Evolutionary conservation across 2,797 vertebrate species (phyloP).

Genomic region (Amblyopsis hoosieri): DNA sequence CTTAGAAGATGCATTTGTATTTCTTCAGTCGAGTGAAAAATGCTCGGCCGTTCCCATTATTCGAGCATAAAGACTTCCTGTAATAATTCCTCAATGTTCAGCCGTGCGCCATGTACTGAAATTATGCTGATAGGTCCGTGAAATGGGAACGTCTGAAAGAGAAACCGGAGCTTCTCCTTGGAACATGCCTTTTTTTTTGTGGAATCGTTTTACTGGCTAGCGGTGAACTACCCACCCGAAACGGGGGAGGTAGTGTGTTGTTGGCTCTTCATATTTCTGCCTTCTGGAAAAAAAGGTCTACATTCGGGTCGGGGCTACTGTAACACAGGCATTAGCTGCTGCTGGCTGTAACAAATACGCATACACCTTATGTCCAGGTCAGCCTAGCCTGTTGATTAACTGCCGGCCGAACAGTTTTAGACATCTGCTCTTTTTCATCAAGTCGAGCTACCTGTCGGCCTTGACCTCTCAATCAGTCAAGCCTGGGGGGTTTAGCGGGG

Average conservation of each 20-base stretch:
- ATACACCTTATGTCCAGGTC: constrained; percentile 42
- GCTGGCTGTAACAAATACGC: constrained; percentile 57
- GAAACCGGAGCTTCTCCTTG: constrained; percentile 19
- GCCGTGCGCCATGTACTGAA: constrained; percentile 8
- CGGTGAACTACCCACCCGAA: constrained; percentile 9
- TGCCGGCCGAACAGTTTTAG: constrained; percentile 67
- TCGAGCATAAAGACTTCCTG: constrained; percentile 17
- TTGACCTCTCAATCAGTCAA: constrained; percentile 61
- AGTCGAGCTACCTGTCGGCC: constrained; percentile 24
- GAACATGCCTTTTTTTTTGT: constrained; percentile 19
- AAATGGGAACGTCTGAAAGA: constrained; percentile 21
- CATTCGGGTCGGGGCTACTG: too few species aligned
- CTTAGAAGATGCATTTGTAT: constrained; percentile 8
- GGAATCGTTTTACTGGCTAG: constrained; percentile 19
- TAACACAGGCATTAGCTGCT: constrained; percentile 40
- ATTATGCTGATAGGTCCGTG: constrained; percentile 23
- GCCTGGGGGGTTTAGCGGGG: not conserved
- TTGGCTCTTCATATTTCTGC: constrained; percentile 7
- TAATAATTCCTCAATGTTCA: constrained; percentile 11
- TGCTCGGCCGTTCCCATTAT: constrained; percentile 10
- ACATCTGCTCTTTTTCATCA: constrained; percentile 64
- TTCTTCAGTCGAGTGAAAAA: not conserved
- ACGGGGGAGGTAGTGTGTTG: not conserved
- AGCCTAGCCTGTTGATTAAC: constrained; percentile 68
- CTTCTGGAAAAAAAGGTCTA: constrained; percentile 21